Conservation (phyloP, 2,113 vertebrate species). For the Nothobranchius furzeri region DNA sequence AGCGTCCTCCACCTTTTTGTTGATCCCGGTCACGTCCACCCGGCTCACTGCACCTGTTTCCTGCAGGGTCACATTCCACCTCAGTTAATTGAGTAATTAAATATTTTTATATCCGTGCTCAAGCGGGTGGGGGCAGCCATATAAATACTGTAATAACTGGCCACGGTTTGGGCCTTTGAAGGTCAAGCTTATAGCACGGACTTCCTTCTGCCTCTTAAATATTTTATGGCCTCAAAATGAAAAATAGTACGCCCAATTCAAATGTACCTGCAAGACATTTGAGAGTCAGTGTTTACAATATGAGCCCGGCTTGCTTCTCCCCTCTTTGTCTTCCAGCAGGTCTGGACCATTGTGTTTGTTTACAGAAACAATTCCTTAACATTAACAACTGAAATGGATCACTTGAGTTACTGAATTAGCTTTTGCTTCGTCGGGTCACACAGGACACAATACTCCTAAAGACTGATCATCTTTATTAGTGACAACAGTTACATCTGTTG, state of each 20-base stretch:
- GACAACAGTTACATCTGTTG: too few relatives aligned
- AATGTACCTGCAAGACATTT: conserved; percentile 71
- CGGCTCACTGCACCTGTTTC: conserved; percentile 55
- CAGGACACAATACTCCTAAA: too few relatives aligned
- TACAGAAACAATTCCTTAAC: conserved; percentile 14
- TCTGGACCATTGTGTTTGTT: conserved; percentile 34
- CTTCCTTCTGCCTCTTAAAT: conserved; percentile 72
- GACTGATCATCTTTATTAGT: too few relatives aligned
- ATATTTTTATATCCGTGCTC: conserved; percentile 74
- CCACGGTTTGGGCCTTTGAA: conserved; percentile 70
- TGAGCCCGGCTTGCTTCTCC: conserved; percentile 8
- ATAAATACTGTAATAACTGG: conserved; percentile 80
- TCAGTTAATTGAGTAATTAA: conserved; percentile 81
- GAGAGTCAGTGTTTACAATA: conserved; percentile 45
- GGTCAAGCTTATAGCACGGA: conserved; percentile 66
- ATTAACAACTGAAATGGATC: conserved; percentile 5
- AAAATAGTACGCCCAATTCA: conserved; percentile 75
- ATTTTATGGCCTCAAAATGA: conserved; percentile 80
- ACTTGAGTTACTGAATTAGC: background rate
- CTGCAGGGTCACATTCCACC: conserved; percentile 72
- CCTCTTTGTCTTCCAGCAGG: conserved; percentile 9
- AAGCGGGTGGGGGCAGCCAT: conserved; percentile 53
- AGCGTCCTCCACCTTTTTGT: conserved; percentile 18
- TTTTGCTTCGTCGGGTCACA: too few relatives aligned
- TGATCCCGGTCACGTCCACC: conserved; percentile 38